Base-by-base conservation (phyloP, 2,888 invertebrate species). In the Epistrophella euchroma region DNA sequence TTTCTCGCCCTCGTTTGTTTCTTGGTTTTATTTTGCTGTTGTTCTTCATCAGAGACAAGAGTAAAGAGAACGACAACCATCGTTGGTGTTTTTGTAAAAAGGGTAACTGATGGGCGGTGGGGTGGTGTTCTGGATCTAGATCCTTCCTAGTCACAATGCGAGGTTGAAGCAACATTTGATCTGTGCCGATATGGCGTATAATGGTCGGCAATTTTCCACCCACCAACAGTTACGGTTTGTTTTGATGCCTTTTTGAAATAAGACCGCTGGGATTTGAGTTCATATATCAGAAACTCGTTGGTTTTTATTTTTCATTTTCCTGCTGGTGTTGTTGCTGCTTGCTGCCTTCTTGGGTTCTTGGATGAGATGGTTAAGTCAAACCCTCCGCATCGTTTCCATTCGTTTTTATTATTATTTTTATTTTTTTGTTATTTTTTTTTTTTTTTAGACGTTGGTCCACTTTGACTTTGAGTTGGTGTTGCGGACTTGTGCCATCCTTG, bases 181-280 rank as follows among this genome's bases (percentile, higher is more conserved):
- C 84, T 81, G 77, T 35, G 84, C 80, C 85, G 85, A 82, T 82
- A 82, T 82, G 82, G 73, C 77, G 73, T 70, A 81, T 86, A 86
- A 86, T 86, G 85, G 85, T 64, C 77, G 77, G 77, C 77, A 81
- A 85, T 85, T 81, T 81, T 77, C 81, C 76, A 68, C 77, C 76
- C 81, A 77, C 77, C 68, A 47, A 60, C 66, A 70, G 84, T 72
- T 58, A 81, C 68, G 74, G 82, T 79, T 86, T 85, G 87, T 88
- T 88, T 82, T 88, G 82, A 83, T 85, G 82, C 77, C 82, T 78
- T 86, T 88, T 86, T 88, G 88, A 88, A 88, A 88, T 88, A 88
- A 88, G 88, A 88, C 88, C 88, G 71, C 77, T 88, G 88, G 88
- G 88, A 88, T 78, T 87, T 84, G 52, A 85, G 85, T 86, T 78